Conservation (phyloP, 2,888 invertebrate species). For the Heliconius ethilla region DNA sequence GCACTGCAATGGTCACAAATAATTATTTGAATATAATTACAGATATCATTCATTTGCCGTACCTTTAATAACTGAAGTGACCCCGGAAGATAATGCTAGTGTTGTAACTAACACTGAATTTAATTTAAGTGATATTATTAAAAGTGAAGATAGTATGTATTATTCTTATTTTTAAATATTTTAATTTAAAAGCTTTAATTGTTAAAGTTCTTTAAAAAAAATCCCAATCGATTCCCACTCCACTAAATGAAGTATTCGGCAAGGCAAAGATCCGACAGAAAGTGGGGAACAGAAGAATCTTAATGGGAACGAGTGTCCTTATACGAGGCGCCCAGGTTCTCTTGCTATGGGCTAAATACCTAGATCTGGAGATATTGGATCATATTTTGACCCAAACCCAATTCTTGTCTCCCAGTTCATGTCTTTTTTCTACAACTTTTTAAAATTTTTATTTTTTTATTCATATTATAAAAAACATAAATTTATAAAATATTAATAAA, state of each 20-base stretch:
- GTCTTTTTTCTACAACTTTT: too few species aligned
- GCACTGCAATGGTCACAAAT: neutral
- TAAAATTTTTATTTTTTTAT: too few species aligned
- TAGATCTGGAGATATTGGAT: too few species aligned
- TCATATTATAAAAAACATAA: too few species aligned
- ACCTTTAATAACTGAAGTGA: conserved; percentile 55
- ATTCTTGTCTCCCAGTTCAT: too few species aligned
- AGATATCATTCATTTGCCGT: conserved; percentile 83
- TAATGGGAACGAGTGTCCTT: too few species aligned
- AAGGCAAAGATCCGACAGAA: too few species aligned
- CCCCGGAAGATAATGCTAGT: conserved; percentile 55
- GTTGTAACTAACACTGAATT: conserved; percentile 57
- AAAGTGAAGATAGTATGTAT: conserved; percentile 66
- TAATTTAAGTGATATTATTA: conserved; percentile 67
- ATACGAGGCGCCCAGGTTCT: too few species aligned
- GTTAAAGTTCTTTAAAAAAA: neutral
- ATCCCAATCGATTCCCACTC: neutral
- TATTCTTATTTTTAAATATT: neutral
- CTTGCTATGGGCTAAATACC: too few species aligned
- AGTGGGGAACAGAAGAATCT: too few species aligned
- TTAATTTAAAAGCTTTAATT: neutral
- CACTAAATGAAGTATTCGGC: too few species aligned
- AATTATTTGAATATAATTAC: conserved; percentile 37
- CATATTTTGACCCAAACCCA: too few species aligned
- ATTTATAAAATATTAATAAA: neutral